Evolutionary conservation across 2,888 invertebrate species (phyloP), one percentile per base, ranked within the genome.

Genomic region (Odontomyia ornata): DNA sequence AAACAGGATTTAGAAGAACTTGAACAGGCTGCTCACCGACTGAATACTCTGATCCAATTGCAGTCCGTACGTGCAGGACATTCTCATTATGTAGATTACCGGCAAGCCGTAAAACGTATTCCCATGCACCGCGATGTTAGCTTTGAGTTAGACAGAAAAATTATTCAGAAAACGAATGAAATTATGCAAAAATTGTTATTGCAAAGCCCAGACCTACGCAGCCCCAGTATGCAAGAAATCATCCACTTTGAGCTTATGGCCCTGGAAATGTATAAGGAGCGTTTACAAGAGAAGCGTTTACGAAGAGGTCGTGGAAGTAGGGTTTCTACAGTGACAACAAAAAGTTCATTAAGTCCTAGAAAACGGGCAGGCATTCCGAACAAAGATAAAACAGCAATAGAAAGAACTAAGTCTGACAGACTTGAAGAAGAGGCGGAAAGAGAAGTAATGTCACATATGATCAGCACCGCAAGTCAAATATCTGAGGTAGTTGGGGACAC

Each of bases 11-110:
- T 72, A 21, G 72, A 72, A 30, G 28, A 72, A 18, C 72, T 72
- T 0, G 56, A 72, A 30, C 52, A 72, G 13, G 72, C 30, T 25
- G 27, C 56, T 4, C 27, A 30, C 9, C 52, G 56, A 18, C 18
- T 72, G 21, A 72, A 72, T 18, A 57, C 56, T 11, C 30, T 72
- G 2, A 52, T 72, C 28, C 72, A 72, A 18, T 28, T 72, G 28
- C 56, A 52, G 18, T n/a, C 27, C 13, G 9, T 18, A 56, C 52
- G 72, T 4, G 18, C 18, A 5, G 72, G 72, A 43, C 21, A 46
- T 67, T 5, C 11, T 5, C 18, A 43, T 9, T 23, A 36, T 23
- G 11, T 46, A 3, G 46, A 67, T 11, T 23, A 67, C 11, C 46
- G 23, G 11, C 67, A 67, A n/a, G 46, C 46, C 2, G 13, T 18